phyloP scores from a whole-genome alignment of 2,113 vertebrate species.

The Calyptomena viridis region DNA sequence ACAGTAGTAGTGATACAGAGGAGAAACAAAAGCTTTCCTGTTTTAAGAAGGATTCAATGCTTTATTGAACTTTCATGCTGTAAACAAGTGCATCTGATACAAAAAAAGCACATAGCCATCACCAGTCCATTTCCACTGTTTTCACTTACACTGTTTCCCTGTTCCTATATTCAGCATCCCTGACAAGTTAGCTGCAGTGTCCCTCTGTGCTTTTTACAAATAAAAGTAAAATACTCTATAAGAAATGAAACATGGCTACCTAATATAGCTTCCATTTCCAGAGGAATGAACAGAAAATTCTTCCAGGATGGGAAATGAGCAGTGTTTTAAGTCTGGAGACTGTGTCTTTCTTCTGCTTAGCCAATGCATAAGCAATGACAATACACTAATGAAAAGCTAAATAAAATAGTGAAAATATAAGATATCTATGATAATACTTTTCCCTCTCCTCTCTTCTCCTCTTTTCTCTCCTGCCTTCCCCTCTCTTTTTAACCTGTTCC shows the following conservation, averaged over 20 bases:
- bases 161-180: neutral
- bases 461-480: too few species aligned
- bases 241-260: neutral
- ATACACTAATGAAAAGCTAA: neutral
- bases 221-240: neutral
- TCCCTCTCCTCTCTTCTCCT: neutral
- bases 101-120: neutral
- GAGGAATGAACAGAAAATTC: neutral
- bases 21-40: neutral
- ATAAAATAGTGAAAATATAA: neutral
- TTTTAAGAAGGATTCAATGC: neutral
- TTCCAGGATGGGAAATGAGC: neutral
- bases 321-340: neutral
- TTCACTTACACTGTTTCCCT: neutral
- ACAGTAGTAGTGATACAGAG: neutral
- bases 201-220: neutral
- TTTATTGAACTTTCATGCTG: neutral
- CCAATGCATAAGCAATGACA: neutral
- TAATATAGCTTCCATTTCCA: neutral
- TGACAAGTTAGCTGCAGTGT: neutral
- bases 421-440: neutral
- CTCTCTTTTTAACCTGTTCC: neutral
- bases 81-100: neutral
- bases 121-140: neutral
- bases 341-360: neutral